A percentile compares a stretch with the other conserved stretches of the same genome.
phyloP scores from a whole-genome alignment of 2,888 invertebrate genomes.

The Plutella xylostella region DNA sequence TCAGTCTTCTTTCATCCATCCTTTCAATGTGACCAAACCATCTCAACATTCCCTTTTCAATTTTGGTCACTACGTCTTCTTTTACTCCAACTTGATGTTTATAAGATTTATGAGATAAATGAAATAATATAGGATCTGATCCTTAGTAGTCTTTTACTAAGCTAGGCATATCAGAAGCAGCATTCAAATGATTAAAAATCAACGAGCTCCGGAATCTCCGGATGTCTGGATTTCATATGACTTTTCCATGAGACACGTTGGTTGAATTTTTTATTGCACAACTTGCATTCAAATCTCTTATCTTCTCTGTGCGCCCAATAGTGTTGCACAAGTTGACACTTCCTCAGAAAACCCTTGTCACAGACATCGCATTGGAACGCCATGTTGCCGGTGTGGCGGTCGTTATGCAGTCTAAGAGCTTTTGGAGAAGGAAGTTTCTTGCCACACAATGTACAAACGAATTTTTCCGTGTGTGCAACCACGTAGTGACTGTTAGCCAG shows the following conservation, averaged over 20 bases:
- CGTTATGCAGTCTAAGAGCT: neutral
- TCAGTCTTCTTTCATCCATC: too few relatives aligned
- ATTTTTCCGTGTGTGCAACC: constrained; percentile 1
- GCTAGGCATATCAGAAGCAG: too few relatives aligned
- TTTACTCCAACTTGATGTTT: too few relatives aligned
- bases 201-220: too few relatives aligned
- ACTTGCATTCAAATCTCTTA: constrained; percentile 30
- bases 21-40: too few relatives aligned
- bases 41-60: too few relatives aligned
- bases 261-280: constrained; percentile 53
- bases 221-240: constrained; percentile 54
- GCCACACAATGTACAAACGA: constrained; percentile 11
- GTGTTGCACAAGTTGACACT: constrained; percentile 45
- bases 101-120: too few relatives aligned
- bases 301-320: constrained; percentile 40
- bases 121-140: too few relatives aligned
- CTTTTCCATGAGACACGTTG: constrained; percentile 54
- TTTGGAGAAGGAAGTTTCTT: constrained; percentile 24
- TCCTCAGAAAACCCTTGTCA: constrained; percentile 44
- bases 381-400: constrained; percentile 32
- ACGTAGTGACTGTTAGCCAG: constrained; percentile 23
- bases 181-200: too few relatives aligned
- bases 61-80: too few relatives aligned
- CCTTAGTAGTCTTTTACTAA: too few relatives aligned
- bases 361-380: constrained; percentile 35